phyloP scores from a whole-genome alignment of 2,797 vertebrate species.

The Anolis apletophallus region DNA sequence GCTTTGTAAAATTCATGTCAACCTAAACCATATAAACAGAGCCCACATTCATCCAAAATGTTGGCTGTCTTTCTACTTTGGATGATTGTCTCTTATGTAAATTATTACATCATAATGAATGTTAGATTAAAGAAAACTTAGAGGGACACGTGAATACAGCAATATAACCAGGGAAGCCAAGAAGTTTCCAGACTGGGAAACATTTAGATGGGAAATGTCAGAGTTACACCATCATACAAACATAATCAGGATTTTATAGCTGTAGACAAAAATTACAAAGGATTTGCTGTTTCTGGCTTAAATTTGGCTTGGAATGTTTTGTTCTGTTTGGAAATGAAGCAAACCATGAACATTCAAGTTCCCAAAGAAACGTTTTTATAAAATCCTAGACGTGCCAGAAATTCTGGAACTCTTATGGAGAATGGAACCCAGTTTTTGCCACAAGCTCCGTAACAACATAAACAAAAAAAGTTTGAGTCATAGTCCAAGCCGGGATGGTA shows the following conservation, averaged over 20 bases:
- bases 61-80: not conserved
- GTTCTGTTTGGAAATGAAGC: conserved; percentile 61
- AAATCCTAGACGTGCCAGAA: conserved; percentile 46
- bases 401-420: conserved; percentile 55
- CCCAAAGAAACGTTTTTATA: conserved; percentile 55
- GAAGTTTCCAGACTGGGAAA: not conserved
- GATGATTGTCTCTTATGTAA: not conserved
- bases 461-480: conserved; percentile 50
- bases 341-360: conserved; percentile 53
- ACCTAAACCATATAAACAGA: conserved; percentile 7
- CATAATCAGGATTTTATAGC: not conserved
- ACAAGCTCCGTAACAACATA: conserved; percentile 63
- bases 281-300: conserved; percentile 49
- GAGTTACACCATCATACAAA: not conserved
- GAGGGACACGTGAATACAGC: not conserved
- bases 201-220: conserved; percentile 23
- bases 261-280: conserved; percentile 29
- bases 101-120: conserved; percentile 7
- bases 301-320: conserved; percentile 49
- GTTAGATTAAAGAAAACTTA: conserved; percentile 7
- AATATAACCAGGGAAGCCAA: not conserved
- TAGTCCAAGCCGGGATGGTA: conserved; percentile 54
- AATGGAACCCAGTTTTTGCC: conserved; percentile 53
- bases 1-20: not conserved
- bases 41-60: not conserved